These are phyloP conservation scores for Eumacrocentrus americanus DNA, from an alignment of 2,888 invertebrate genomes.

Conservation along the genomic window DNA sequence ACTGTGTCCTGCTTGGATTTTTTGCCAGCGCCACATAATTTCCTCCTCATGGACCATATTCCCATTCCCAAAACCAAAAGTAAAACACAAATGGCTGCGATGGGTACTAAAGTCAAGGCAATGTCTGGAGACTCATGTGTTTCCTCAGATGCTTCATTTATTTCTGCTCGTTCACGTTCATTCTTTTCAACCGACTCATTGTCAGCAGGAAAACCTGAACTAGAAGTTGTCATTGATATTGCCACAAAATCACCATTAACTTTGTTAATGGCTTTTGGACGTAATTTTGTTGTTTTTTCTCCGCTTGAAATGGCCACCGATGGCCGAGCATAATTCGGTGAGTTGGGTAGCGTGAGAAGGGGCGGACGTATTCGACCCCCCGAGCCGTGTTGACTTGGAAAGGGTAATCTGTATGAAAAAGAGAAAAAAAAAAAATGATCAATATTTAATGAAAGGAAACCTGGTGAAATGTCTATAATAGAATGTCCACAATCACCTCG, in stretches of 20 bases:
- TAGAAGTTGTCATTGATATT: neutral
- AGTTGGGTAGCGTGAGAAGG: constrained; percentile 44
- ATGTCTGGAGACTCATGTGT: constrained; percentile 61
- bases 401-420: constrained; percentile 37
- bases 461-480: too few relatives aligned
- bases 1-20: constrained; percentile 77
- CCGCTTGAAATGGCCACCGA: constrained; percentile 44
- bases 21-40: constrained; percentile 71
- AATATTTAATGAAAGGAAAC: neutral
- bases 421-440: too few relatives aligned
- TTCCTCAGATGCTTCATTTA: constrained; percentile 41
- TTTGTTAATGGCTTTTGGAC: constrained; percentile 40
- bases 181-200: constrained; percentile 7
- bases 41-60: constrained; percentile 74
- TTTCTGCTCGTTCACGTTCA: neutral
- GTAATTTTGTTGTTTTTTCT: constrained; percentile 50
- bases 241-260: neutral
- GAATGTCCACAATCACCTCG: constrained; percentile 47
- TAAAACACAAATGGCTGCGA: constrained; percentile 73
- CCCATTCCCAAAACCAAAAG: constrained; percentile 73
- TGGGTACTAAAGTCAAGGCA: constrained; percentile 73
- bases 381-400: constrained; percentile 31
- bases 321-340: constrained; percentile 50
- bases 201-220: neutral
- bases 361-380: constrained; percentile 50